Conservation (phyloP, 2,797 vertebrate species). For the Pangasius larnaudii region DNA sequence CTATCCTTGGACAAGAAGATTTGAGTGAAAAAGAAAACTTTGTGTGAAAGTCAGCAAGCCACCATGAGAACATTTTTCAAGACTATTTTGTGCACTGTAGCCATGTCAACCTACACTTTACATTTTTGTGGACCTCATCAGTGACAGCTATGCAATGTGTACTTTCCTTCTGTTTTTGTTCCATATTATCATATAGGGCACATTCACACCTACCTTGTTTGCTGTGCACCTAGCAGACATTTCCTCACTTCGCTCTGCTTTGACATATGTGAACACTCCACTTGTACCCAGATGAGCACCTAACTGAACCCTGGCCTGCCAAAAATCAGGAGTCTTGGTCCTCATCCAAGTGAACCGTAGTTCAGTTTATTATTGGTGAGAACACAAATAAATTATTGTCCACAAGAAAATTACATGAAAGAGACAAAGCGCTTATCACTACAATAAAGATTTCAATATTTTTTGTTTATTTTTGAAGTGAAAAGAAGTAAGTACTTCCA, state of each 20-base stretch:
- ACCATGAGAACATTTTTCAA: background rate
- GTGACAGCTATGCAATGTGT: conserved; percentile 12
- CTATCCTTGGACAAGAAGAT: background rate
- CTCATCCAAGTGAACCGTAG: background rate
- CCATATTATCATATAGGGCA: background rate
- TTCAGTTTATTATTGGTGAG: background rate
- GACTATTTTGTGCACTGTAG: background rate
- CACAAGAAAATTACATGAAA: background rate
- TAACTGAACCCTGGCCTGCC: background rate
- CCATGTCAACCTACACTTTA: conserved; percentile 1
- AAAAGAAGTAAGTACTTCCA: background rate
- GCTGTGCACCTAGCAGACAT: background rate
- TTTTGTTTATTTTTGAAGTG: background rate
- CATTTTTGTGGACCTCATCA: background rate
- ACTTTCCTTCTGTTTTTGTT: background rate
- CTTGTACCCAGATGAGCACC: background rate
- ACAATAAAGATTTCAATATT: background rate
- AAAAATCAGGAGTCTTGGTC: background rate
- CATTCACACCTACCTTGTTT: conserved; percentile 11
- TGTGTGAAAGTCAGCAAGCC: background rate
- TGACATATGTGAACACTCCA: background rate
- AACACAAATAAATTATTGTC: background rate
- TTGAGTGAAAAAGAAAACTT: background rate
- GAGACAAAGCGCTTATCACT: background rate
- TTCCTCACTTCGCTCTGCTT: background rate